Conservation (phyloP, 2,888 invertebrate species). For the Agrotis puta region DNA sequence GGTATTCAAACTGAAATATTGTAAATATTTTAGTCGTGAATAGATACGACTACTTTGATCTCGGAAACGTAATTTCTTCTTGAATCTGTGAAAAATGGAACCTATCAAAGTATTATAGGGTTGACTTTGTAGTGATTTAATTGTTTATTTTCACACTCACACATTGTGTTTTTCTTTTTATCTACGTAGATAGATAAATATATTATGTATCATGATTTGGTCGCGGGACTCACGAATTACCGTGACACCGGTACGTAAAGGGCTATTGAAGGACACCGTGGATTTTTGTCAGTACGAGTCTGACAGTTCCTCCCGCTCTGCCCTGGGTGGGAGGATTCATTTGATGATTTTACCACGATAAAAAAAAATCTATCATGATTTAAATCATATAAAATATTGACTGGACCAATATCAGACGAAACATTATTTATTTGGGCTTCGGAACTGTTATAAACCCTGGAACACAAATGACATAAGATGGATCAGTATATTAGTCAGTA, state of each 20-base stretch:
- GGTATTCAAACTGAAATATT: conserved; percentile 84
- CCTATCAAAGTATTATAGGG: conserved; percentile 8
- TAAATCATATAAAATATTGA: not conserved
- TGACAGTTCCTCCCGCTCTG: no score
- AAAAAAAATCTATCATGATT: not conserved
- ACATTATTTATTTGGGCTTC: not conserved
- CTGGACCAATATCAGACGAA: not conserved
- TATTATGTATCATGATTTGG: no score
- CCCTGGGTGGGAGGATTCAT: no score
- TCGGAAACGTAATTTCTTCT: conserved; percentile 56
- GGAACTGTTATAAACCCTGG: no score
- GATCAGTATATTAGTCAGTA: no score
- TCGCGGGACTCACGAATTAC: no score
- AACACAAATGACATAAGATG: no score
- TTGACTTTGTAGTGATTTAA: not conserved
- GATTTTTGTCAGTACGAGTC: no score
- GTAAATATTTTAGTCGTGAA: conserved; percentile 83
- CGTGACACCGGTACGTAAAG: no score
- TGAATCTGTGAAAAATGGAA: conserved; percentile 30
- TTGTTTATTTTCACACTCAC: not conserved
- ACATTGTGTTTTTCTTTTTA: not conserved
- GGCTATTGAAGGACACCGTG: no score
- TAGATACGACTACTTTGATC: conserved; percentile 68
- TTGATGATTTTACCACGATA: no score
- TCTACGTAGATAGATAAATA: not conserved